Conservation (phyloP, 2,888 invertebrate genomes). For the Dryocosmus kuriphilus region DNA sequence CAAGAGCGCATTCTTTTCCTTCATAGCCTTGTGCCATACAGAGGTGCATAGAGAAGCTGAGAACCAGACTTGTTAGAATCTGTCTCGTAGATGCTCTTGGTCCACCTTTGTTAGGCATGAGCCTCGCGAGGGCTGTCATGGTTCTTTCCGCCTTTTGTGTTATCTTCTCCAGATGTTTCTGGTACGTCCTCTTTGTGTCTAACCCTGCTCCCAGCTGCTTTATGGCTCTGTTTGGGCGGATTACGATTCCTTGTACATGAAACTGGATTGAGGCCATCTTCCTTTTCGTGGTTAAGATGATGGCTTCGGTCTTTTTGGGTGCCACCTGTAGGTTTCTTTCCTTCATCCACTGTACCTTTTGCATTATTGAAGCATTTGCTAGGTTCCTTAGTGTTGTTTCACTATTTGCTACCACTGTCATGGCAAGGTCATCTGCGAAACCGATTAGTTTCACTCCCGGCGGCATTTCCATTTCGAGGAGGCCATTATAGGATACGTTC, state of each 20-base stretch:
- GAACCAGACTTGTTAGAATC: no score
- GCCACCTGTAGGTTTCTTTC: conserved; percentile 42
- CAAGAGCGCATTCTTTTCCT: no score
- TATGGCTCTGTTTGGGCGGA: background rate
- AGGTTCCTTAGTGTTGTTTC: conserved; percentile 32
- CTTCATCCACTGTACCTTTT: conserved; percentile 43
- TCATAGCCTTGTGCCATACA: no score
- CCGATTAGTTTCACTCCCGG: conserved; percentile 41
- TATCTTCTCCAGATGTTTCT: background rate
- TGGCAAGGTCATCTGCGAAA: conserved; percentile 48
- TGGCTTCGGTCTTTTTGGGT: conserved; percentile 50
- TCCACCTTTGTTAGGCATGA: no score
- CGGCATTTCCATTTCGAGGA: conserved; percentile 39
- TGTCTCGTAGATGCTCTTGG: no score
- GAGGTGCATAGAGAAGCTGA: no score
- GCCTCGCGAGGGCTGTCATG: no score
- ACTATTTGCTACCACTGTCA: conserved; percentile 34
- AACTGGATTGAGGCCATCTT: conserved; percentile 40
- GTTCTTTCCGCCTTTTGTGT: background rate
- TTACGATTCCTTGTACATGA: conserved; percentile 5
- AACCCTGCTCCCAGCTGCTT: conserved; percentile 39
- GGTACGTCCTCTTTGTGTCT: conserved; percentile 6
- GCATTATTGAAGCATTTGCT: conserved; percentile 34
- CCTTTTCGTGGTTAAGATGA: no score
- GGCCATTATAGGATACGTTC: conserved; percentile 49